Percentiles rank a stretch among this genome's conserved stretches.
Evolutionary conservation across 1,140 invertebrate species (phyloP).

Genomic region (Pseudomyrmex cubaensis): DNA sequence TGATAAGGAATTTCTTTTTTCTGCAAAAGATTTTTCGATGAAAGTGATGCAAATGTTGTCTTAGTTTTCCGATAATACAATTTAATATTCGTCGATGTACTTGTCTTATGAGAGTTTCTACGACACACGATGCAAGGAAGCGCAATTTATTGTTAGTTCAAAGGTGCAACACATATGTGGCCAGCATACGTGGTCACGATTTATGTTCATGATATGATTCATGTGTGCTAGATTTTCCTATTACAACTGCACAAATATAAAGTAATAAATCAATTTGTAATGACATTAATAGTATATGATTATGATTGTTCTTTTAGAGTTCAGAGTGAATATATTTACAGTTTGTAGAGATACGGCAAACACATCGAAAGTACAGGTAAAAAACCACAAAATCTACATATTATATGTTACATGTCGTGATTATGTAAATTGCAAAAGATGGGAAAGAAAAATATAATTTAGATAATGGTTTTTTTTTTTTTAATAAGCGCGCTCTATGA

Average conservation of each 20-base stretch:
- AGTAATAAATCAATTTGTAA: not conserved
- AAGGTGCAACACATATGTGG: constrained; percentile 67
- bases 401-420: constrained; percentile 2
- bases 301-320: not conserved
- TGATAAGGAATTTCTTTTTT: not conserved
- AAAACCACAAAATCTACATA: not conserved
- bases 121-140: constrained; percentile 67
- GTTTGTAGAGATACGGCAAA: not conserved
- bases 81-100: constrained; percentile 20
- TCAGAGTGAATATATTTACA: not conserved
- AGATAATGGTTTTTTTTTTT: not conserved
- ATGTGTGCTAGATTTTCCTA: not conserved
- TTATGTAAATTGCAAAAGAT: not conserved
- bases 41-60: constrained; percentile 27
- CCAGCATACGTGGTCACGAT: constrained; percentile 25
- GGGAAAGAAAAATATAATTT: not conserved
- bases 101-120: constrained; percentile 45
- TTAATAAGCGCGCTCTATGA: too few relatives aligned
- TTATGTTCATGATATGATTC: constrained; percentile 19
- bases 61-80: constrained; percentile 4
- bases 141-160: constrained; percentile 70
- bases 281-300: too few relatives aligned
- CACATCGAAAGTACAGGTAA: not conserved
- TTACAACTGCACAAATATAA: constrained; percentile 36
- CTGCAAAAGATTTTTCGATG: not conserved